phyloP scores from a whole-genome alignment of 2,888 invertebrate genomes.

The Eilema sororculum region DNA sequence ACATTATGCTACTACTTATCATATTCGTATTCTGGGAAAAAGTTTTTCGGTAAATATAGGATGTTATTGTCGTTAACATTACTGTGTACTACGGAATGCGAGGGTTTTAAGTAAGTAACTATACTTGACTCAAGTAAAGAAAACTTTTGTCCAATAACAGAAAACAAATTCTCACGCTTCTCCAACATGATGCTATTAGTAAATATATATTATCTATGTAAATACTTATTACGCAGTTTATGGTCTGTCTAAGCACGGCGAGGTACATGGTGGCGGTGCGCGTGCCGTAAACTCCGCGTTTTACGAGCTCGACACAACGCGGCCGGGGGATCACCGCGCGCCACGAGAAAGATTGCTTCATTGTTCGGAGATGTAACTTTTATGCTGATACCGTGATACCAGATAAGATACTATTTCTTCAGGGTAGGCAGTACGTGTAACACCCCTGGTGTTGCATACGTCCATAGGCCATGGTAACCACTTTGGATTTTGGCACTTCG shows the following conservation, averaged over 20 bases:
- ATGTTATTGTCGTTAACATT: too few species aligned
- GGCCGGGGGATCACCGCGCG: not conserved
- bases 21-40: too few species aligned
- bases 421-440: too few species aligned
- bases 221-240: not conserved
- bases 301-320: slow-evolving; percentile 15
- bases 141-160: not conserved
- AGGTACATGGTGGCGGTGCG: slow-evolving; percentile 8
- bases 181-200: not conserved
- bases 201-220: not conserved
- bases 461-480: too few species aligned
- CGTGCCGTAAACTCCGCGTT: slow-evolving; percentile 11
- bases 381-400: slow-evolving; percentile 11
- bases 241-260: not conserved
- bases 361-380: slow-evolving; percentile 1
- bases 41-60: too few species aligned
- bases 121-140: too few species aligned
- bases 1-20: too few species aligned
- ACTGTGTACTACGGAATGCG: too few species aligned
- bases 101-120: too few species aligned
- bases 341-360: slow-evolving; percentile 8
- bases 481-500: too few species aligned
- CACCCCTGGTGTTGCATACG: too few species aligned
- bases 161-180: not conserved
- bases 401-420: too few species aligned